Base-by-base conservation (phyloP, 1,140 invertebrate species). In the Liolophura sinensis region DNA sequence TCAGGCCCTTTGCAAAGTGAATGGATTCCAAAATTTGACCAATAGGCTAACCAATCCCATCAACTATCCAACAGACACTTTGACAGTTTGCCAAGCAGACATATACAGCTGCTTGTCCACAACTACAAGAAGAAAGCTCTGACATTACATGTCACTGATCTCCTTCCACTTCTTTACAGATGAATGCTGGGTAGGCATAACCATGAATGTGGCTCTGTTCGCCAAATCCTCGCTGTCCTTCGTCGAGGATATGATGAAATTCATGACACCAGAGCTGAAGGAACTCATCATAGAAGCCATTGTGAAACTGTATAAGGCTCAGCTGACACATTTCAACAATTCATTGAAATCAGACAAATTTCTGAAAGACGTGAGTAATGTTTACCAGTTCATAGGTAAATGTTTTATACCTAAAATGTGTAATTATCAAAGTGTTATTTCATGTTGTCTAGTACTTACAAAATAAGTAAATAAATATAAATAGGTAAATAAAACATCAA, bases 161-260 rank as follows among this genome's bases (percentile, higher is more conserved):
- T 81, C 88, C 46, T 85, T 60, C 79, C n/a, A n/a, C n/a, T n/a
- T n/a, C 22, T 22, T 72, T 70, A 27, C 78, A 85, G 90, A 90
- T 70, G 88, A 90, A 66, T 88, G 85, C 72, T 90, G 89, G 86
- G 83, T 92, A n/a, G 84, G 87, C 20, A 79, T 93, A 62, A 92
- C 91, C 0, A 84, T 85, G 69, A 93, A 91, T 75, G 92, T 89
- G 15, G 77, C 91, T 18, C 85, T 89, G 50, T 93, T 93, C 79
- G 87, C 88, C 16, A 91, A 89, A 79, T 81, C 89, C 18, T 91
- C 88, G 73, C 74, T 92, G 15, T 86, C 86, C 27, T 84, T 92
- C 51, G 73, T 91, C 6, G 88, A 91, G 51, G 91, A 92, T 78
- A 88, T 91, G 68, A 77, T 92, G 58, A 88, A 88, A 64, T 80